Evolutionary conservation across 1,140 invertebrate genomes (phyloP).

Genomic region (Schmidtea mediterranea): DNA sequence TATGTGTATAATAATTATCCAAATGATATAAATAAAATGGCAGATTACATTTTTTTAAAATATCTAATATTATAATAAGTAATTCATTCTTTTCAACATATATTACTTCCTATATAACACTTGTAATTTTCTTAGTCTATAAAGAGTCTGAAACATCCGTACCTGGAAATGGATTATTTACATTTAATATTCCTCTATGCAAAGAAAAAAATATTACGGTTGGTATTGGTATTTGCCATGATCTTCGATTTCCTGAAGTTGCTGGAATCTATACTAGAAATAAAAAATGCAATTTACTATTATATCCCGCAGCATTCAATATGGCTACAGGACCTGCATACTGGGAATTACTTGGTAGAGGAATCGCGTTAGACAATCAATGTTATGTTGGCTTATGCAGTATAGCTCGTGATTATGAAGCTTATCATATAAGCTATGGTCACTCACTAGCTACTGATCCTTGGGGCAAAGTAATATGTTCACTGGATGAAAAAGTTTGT

Average conservation of each 20-base stretch:
- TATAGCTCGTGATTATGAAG: constrained; percentile 41
- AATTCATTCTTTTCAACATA: too few species aligned
- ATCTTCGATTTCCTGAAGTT: constrained; percentile 42
- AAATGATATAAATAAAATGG: too few species aligned
- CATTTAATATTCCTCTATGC: constrained; percentile 34
- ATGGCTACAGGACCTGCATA: constrained; percentile 73
- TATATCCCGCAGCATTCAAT: constrained; percentile 80
- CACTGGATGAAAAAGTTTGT: constrained; percentile 41
- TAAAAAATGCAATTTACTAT: constrained; percentile 44
- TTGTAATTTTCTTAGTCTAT: too few species aligned
- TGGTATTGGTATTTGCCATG: constrained; percentile 74
- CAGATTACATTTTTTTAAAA: too few species aligned
- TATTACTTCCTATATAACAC: too few species aligned
- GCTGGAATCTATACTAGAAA: not conserved
- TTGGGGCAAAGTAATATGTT: constrained; percentile 49
- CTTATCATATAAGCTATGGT: constrained; percentile 59
- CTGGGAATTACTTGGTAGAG: constrained; percentile 54
- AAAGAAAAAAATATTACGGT: constrained; percentile 27
- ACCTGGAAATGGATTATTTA: constrained; percentile 44
- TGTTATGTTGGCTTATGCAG: constrained; percentile 30
- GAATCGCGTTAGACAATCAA: constrained; percentile 56
- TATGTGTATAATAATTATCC: too few species aligned
- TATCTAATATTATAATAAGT: too few species aligned
- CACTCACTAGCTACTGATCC: constrained; percentile 57
- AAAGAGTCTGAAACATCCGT: constrained; percentile 55